phyloP scores from a whole-genome alignment of 2,113 vertebrate species.

The Epinephelus moara region DNA sequence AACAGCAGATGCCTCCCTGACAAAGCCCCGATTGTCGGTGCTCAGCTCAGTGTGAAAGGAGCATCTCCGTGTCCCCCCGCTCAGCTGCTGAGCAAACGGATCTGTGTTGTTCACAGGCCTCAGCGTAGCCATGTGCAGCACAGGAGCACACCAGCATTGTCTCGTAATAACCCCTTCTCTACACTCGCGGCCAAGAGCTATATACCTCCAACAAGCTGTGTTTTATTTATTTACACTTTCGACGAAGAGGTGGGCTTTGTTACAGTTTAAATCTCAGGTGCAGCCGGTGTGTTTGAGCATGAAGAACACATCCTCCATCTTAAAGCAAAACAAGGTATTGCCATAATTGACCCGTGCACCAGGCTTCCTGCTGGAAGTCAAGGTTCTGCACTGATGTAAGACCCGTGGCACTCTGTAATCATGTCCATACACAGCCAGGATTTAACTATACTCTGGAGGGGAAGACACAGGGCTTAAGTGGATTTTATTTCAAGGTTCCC shows the following conservation, averaged over 20 bases:
- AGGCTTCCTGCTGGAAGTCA: conserved; percentile 82
- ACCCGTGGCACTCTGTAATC: conserved; percentile 76
- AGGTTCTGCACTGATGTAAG: conserved; percentile 73
- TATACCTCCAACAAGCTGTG: conserved; percentile 14
- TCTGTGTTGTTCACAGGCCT: conserved; percentile 61
- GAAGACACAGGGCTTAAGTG: conserved; percentile 76
- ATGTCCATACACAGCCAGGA: conserved; percentile 76
- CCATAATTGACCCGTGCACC: conserved; percentile 75
- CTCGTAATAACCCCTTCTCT: conserved; percentile 24
- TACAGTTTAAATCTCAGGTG: conserved; percentile 49
- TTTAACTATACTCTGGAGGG: conserved; percentile 79
- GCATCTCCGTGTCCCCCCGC: conserved; percentile 65
- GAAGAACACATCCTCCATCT: conserved; percentile 59
- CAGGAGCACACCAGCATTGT: conserved; percentile 37
- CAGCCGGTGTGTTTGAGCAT: conserved; percentile 36
- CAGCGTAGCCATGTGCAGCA: conserved; percentile 13
- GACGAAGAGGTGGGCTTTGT: conserved; percentile 20
- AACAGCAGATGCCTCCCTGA: conserved; percentile 61
- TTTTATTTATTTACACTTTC: conserved; percentile 60
- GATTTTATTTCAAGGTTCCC: conserved; percentile 83
- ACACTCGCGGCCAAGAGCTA: not conserved
- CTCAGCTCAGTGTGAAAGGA: conserved; percentile 76
- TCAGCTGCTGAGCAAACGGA: conserved; percentile 73
- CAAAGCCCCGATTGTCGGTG: conserved; percentile 78
- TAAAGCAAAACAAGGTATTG: conserved; percentile 69